Conservation (phyloP, 2,797 vertebrate species). For the Graptemys geographica region DNA sequence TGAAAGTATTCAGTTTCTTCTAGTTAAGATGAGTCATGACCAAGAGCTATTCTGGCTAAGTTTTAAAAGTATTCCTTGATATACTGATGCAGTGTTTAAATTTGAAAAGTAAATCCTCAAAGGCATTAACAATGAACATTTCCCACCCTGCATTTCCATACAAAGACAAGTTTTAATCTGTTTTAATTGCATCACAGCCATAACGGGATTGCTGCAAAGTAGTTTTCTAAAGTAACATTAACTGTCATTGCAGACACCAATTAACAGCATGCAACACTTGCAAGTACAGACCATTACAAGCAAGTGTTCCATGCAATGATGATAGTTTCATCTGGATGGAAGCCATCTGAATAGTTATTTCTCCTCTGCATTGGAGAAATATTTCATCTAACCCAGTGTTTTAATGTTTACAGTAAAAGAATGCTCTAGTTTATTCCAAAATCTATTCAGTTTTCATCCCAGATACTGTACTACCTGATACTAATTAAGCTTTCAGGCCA, state of each 20-base stretch:
- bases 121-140: fast-evolving
- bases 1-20: background rate
- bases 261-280: fast-evolving
- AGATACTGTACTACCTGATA: background rate
- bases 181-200: background rate
- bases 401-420: background rate
- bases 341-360: background rate
- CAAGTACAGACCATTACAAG: background rate
- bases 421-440: background rate
- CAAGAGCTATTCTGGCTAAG: background rate
- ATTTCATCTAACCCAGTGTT: background rate
- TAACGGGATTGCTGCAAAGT: fast-evolving
- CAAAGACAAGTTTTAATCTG: background rate
- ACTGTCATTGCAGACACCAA: background rate
- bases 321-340: background rate
- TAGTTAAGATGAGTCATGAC: background rate
- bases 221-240: background rate
- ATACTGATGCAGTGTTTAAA: background rate
- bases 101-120: fast-evolving
- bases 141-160: background rate
- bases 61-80: background rate
- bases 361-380: background rate
- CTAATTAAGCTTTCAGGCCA: background rate
- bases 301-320: background rate
- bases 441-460: background rate